Base-by-base conservation (phyloP, 2,888 invertebrate genomes). In the Drosophila yooni region DNA sequence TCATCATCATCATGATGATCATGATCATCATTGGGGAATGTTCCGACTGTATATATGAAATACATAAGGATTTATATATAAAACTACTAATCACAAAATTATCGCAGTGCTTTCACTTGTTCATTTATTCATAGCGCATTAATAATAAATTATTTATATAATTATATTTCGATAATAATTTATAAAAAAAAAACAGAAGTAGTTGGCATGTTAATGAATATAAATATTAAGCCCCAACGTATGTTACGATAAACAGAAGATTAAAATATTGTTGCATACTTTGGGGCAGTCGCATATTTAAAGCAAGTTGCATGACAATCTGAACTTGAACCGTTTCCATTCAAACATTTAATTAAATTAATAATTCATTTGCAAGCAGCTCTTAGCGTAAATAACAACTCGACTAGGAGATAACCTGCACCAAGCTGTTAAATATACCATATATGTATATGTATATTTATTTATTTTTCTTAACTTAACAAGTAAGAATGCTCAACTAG, bases 1-100 rank as follows among this genome's bases (percentile, higher is more conserved):
- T 56, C 48, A 53, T 68, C 48, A 68, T 74, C 10, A 67, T 48
- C 36, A 29, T 7, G 25, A 46, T 40, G 1, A 38, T 34, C 11
- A 54, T 53, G 40, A 27, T 21, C 5, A 27, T 38, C 18, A 15
- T 36, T 36, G 46, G 50, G 60, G 56, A 25, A 46, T 36, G 18
- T 8, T 50, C 10, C 2, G 8, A 15, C 40, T 40, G 10, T 2
- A 21, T 31, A 21, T 25, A 38, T 60, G 29, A 54, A 34, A 33
- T 51, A 29, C 36, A 29, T 43, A 34, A 27, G 8, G 18, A 33
- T 51, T 31, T 25, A 2, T 4, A n/a, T 27, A n/a, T 27, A 36
- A 5, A 3, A 27, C n/a, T 15, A 13, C 13, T n/a, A 36, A 27
- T 21, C 21, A 21, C 21, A 21, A 21, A 25, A 50, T 0, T 5